A percentile compares a stretch with the other conserved stretches of the same genome.
Conservation (phyloP, 2,888 invertebrate species). For the Hemicrepidius hirtus region DNA sequence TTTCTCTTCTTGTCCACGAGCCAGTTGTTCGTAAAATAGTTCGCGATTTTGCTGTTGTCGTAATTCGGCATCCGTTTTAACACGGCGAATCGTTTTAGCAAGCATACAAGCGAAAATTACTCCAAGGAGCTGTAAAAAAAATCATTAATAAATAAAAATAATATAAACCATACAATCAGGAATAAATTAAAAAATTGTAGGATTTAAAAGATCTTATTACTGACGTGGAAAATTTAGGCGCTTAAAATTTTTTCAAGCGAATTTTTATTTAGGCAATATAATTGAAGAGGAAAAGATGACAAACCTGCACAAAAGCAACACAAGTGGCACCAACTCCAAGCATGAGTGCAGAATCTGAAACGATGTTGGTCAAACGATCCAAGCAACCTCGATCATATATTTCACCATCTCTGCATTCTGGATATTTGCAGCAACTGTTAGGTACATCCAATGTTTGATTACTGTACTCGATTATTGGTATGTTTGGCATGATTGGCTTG, state of each 20-base stretch:
- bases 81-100: conserved; percentile 87
- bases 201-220: not conserved
- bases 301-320: conserved; percentile 86
- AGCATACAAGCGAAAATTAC: conserved; percentile 92
- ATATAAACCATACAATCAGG: too few species aligned
- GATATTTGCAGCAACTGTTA: conserved; percentile 48
- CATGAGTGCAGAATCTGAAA: conserved; percentile 83
- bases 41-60: conserved; percentile 82
- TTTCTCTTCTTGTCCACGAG: conserved; percentile 60
- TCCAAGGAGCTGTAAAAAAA: conserved; percentile 82
- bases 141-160: not conserved
- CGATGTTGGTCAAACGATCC: conserved; percentile 75
- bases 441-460: conserved; percentile 35
- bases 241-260: not conserved
- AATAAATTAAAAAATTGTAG: too few species aligned
- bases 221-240: not conserved
- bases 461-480: too few species aligned
- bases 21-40: conserved; percentile 65
- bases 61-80: conserved; percentile 83
- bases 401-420: conserved; percentile 14
- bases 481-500: too few species aligned
- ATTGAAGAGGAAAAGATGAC: not conserved
- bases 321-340: conserved; percentile 85
- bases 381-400: conserved; percentile 76
- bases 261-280: not conserved